Percentiles rank a stretch among this genome's conserved stretches.
Evolutionary conservation across 1,140 invertebrate genomes (phyloP).

Genomic region (Bombus picipes): DNA sequence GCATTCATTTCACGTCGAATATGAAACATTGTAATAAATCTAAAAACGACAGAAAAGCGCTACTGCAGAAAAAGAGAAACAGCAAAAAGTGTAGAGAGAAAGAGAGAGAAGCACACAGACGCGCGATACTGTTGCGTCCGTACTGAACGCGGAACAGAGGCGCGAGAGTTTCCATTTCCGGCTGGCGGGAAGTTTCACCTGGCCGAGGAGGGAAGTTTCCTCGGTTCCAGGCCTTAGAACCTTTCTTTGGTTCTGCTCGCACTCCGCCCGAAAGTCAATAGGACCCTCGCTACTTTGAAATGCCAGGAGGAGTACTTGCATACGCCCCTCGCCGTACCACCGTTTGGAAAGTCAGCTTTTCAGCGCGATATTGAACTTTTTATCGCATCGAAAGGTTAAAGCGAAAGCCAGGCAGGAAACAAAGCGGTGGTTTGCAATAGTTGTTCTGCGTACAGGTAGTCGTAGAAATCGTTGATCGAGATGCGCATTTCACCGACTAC

Average conservation of each 20-base stretch:
- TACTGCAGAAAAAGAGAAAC: background rate
- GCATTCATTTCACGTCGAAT: background rate
- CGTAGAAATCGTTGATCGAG: background rate
- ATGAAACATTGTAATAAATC: background rate
- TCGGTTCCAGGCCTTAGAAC: conserved; percentile 26
- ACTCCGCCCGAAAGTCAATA: conserved; percentile 61
- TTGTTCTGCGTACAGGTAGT: background rate
- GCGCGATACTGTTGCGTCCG: conserved; percentile 6
- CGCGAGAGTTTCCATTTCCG: conserved; percentile 60
- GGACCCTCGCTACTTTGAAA: conserved; percentile 42
- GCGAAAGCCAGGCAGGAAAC: conserved; percentile 23
- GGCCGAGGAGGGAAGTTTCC: conserved; percentile 38
- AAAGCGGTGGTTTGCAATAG: conserved; percentile 3
- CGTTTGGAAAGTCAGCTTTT: conserved; percentile 24
- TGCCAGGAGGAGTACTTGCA: conserved; percentile 31
- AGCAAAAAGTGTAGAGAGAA: too few relatives aligned
- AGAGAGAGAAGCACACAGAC: background rate
- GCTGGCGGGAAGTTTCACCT: conserved; percentile 38
- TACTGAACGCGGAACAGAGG: conserved; percentile 36
- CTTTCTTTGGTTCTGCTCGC: conserved; percentile 42
- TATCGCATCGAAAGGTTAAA: conserved; percentile 44
- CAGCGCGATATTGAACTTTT: conserved; percentile 66
- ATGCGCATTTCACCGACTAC: background rate
- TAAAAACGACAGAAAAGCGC: background rate
- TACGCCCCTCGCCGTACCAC: background rate